These are phyloP conservation scores for Microchrysa polita DNA, from an alignment of 2,888 invertebrate genomes.

Conservation along the genomic window DNA sequence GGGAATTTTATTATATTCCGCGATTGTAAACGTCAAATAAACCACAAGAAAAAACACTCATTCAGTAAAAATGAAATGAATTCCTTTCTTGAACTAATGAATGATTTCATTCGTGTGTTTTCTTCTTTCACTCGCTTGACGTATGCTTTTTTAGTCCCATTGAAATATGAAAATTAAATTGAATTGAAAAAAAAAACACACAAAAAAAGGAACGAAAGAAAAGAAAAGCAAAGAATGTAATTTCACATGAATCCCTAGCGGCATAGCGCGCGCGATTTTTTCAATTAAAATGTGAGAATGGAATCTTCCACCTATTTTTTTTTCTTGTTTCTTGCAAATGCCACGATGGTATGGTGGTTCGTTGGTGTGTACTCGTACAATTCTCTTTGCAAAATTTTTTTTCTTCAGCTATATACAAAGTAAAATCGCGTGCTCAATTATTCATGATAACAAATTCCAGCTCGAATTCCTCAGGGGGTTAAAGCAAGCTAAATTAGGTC, in stretches of 20 bases:
- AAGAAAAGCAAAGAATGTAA: constrained; percentile 6
- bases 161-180: constrained; percentile 19
- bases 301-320: neutral
- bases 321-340: no score
- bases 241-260: constrained; percentile 28
- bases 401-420: no score
- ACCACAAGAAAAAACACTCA: neutral
- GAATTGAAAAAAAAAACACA: constrained; percentile 26
- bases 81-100: no score
- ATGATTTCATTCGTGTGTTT: neutral
- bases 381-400: no score
- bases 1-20: neutral
- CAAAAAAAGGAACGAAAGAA: no score
- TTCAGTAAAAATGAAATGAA: neutral
- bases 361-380: no score
- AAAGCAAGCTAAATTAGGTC: no score
- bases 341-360: no score
- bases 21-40: neutral
- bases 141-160: neutral
- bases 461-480: no score
- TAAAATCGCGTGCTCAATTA: no score
- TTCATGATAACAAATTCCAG: no score
- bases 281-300: constrained; percentile 10
- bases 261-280: constrained; percentile 11
- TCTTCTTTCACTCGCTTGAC: neutral